A percentile compares a stretch with the other conserved stretches of the same genome.
phyloP scores from a whole-genome alignment of 1,140 invertebrate species.

The Elymnias hypermnestra region DNA sequence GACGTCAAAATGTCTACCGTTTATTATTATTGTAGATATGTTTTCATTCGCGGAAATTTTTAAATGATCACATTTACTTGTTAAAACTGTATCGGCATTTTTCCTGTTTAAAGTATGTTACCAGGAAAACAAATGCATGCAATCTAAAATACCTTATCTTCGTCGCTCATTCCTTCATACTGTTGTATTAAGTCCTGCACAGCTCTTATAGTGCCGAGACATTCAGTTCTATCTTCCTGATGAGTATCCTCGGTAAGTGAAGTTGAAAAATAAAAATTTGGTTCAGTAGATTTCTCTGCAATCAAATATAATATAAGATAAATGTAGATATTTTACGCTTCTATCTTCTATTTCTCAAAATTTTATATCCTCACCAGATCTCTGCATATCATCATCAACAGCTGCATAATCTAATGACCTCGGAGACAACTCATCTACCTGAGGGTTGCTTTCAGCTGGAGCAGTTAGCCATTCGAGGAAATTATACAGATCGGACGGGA shows the following conservation, averaged over 20 bases:
- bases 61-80: too few relatives aligned
- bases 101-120: too few relatives aligned
- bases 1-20: too few relatives aligned
- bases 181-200: slow-evolving; percentile 42
- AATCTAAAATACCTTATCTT: slow-evolving; percentile 62
- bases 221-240: slow-evolving; percentile 35
- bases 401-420: too few relatives aligned
- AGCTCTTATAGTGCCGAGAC: slow-evolving; percentile 36
- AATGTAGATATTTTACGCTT: too few relatives aligned
- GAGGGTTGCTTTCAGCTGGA: slow-evolving; percentile 11
- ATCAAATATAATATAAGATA: too few relatives aligned
- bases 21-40: too few relatives aligned
- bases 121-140: too few relatives aligned
- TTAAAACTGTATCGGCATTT: too few relatives aligned
- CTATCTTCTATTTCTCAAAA: too few relatives aligned
- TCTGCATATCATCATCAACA: slow-evolving; percentile 3
- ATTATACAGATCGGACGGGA: slow-evolving; percentile 41
- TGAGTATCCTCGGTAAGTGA: slow-evolving; percentile 19
- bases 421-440: slow-evolving; percentile 12
- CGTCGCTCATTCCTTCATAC: slow-evolving; percentile 44
- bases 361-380: slow-evolving; percentile 20
- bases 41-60: too few relatives aligned
- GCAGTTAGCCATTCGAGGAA: slow-evolving; percentile 49
- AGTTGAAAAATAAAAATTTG: slow-evolving; percentile 1
- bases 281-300: slow-evolving; percentile 21